Base-by-base conservation (phyloP, 2,888 invertebrate genomes). In the Eurytoma adleriae region DNA sequence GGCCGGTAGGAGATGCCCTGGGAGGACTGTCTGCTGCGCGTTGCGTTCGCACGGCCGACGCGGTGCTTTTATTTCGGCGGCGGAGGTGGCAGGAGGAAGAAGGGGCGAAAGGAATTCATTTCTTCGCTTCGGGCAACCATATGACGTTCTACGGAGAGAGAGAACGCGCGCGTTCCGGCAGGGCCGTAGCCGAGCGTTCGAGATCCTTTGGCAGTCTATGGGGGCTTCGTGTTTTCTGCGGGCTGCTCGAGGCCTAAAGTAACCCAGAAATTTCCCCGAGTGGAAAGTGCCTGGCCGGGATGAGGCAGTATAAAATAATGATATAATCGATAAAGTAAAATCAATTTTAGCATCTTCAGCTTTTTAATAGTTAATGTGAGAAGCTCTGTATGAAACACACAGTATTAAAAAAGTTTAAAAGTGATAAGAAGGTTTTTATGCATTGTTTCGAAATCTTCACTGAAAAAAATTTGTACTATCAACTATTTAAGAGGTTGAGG, bases 111-210 rank as follows among this genome's bases (percentile, higher is more conserved):
- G 27, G 24, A 61, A 54, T 30, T 64, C 12, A 40, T 62, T 64
- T 40, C 14, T 20, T 40, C 18, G 64, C 67, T 74, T 20, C 56
- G 12, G 74, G 57, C 52, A 75, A 68, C 75, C 68, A 68, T 68
- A 68, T 68, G 59, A 68, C 61, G 56, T 64, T 64, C 18, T 40
- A 64, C 64, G 64, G 64, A 64, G 72, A 52, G 57, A 61, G 61
- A 30, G 72, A 72, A 61, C 20, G 52, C n/a, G 52, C 27, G 62
- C 72, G 62, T 16, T 62, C 13, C 12, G 12, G n/a, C 73, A 68
- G 68, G 61, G 12, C n/a, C 50, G 67, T 75, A 62, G 16, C 18
- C 27, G 12, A 10, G 48, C 14, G 3, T 0, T 12, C 12, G 13
- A 1, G 66, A 14, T 20, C 10, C 66, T 50, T 13, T 18, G 64